phyloP scores from a whole-genome alignment of 1,140 invertebrate species.

The Aphidius ervi region DNA sequence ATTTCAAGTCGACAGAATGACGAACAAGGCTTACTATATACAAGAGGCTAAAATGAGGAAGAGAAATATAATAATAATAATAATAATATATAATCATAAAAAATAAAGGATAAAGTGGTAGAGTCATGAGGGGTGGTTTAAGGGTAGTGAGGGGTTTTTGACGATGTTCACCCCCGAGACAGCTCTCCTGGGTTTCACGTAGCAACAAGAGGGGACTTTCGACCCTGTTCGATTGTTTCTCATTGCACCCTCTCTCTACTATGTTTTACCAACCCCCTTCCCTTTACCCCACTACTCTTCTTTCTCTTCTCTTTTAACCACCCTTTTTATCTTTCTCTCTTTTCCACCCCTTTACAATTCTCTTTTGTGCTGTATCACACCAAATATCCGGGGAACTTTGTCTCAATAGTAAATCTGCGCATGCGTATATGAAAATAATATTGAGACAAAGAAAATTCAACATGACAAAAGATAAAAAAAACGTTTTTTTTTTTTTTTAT shows the following conservation, averaged over 20 bases:
- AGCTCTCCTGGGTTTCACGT: conserved; percentile 37
- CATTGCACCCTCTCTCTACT: conserved; percentile 23
- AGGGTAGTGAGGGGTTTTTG: conserved; percentile 20
- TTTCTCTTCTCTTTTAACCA: too few relatives aligned
- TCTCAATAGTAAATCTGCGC: neutral
- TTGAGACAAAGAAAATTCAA: too few relatives aligned
- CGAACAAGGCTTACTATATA: neutral
- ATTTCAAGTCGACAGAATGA: neutral
- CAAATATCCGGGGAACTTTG: neutral
- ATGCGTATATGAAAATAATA: too few relatives aligned
- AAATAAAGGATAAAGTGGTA: conserved; percentile 1
- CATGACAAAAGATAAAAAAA: too few relatives aligned
- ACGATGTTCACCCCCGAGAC: conserved; percentile 31
- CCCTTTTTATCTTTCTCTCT: conserved; percentile 1
- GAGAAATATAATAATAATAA: conserved; percentile 20
- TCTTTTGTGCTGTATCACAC: conserved; percentile 7
- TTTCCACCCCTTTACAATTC: conserved; percentile 1
- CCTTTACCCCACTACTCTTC: too few relatives aligned
- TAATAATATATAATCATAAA: conserved; percentile 19
- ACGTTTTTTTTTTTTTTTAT: too few relatives aligned
- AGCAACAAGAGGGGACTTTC: conserved; percentile 40
- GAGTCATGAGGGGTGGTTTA: conserved; percentile 26
- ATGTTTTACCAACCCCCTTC: conserved; percentile 19
- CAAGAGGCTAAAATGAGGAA: conserved; percentile 16
- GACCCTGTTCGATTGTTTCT: conserved; percentile 42